Conservation (phyloP, 2,113 vertebrate species). For the Bombycilla garrulus region DNA sequence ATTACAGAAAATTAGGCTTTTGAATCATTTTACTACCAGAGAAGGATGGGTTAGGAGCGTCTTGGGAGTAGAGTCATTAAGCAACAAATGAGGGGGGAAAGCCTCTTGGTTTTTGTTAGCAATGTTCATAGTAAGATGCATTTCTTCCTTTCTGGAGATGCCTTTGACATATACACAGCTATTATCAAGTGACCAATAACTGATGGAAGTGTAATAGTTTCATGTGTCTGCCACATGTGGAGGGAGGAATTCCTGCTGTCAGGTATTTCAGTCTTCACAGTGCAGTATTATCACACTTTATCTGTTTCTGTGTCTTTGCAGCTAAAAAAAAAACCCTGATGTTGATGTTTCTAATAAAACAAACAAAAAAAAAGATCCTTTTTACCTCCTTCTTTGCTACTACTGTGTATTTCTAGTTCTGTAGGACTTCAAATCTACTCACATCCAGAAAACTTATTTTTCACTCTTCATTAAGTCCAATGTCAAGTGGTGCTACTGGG, state of each 20-base stretch:
- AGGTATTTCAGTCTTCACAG: background rate
- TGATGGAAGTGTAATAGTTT: background rate
- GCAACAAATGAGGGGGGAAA: background rate
- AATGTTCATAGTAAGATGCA: background rate
- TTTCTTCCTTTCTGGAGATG: background rate
- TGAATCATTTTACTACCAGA: background rate
- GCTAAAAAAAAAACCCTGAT: background rate
- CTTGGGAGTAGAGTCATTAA: background rate
- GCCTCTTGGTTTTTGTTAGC: background rate
- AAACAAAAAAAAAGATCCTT: rapidly evolving
- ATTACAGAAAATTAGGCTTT: background rate
- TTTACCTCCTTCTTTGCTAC: background rate
- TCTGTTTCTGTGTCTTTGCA: background rate
- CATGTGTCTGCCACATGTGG: background rate
- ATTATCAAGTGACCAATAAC: background rate
- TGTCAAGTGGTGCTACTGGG: background rate
- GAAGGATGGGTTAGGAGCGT: background rate
- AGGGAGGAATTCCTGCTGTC: background rate
- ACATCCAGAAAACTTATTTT: background rate
- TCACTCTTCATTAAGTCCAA: background rate
- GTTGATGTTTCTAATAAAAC: background rate
- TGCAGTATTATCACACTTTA: background rate
- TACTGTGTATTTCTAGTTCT: background rate
- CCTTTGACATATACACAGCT: background rate
- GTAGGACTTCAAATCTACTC: background rate